These are phyloP conservation scores for Xanthorhoe spadicearia DNA, from an alignment of 2,888 invertebrate genomes.

Conservation along the genomic window DNA sequence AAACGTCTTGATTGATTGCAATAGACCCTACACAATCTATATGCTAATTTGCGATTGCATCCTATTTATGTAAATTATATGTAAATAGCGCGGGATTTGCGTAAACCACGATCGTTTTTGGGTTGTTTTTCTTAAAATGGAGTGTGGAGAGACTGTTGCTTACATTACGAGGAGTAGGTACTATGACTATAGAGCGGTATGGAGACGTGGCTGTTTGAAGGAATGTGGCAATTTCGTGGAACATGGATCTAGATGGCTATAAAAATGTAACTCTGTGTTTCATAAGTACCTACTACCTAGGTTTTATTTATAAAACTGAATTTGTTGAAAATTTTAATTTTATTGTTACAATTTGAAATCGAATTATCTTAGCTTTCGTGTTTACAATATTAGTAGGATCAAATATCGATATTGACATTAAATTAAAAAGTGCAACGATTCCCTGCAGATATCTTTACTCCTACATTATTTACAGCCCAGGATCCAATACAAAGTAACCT, in stretches of 20 bases:
- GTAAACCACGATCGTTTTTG: slow-evolving; percentile 60
- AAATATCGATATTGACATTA: slow-evolving; percentile 6
- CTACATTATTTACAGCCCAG: slow-evolving; percentile 15
- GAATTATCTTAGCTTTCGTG: neutral
- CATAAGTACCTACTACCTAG: neutral
- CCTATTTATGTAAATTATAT: slow-evolving; percentile 77
- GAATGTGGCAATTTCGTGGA: neutral
- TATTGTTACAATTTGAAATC: no score
- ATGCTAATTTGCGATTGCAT: slow-evolving; percentile 69
- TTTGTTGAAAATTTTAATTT: no score
- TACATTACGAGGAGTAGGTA: neutral
- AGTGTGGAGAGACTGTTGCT: neutral
- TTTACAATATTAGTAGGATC: no score
- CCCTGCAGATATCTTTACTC: slow-evolving; percentile 15
- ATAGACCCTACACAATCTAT: slow-evolving; percentile 68
- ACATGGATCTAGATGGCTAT: neutral
- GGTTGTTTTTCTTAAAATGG: slow-evolving; percentile 12
- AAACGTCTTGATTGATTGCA: slow-evolving; percentile 66
- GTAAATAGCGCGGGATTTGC: slow-evolving; percentile 68
- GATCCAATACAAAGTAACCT: slow-evolving; percentile 13
- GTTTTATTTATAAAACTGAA: no score
- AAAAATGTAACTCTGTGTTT: neutral
- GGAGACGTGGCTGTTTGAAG: neutral
- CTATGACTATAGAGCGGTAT: neutral
- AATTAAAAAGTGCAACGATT: slow-evolving; percentile 22